Evolutionary conservation across 2,113 vertebrate species (phyloP).

Genomic region (Anser cygnoides): DNA sequence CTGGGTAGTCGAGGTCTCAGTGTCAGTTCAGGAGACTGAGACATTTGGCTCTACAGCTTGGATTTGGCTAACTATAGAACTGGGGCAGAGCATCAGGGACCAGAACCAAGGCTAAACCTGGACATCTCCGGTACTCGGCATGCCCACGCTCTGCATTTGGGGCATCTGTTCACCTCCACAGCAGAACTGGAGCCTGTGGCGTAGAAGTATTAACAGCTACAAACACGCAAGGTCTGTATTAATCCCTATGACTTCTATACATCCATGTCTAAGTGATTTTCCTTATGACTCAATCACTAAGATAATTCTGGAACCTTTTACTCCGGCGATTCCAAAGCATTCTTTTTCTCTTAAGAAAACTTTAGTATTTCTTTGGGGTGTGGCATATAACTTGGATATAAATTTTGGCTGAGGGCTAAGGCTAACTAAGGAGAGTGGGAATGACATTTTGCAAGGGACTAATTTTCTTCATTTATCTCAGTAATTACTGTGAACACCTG

Average conservation of each 20-base stretch:
- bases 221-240: not conserved
- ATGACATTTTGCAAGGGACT: not conserved
- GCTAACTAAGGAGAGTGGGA: not conserved
- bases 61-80: not conserved
- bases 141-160: not conserved
- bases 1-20: not conserved
- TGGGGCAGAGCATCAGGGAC: not conserved
- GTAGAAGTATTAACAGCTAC: not conserved
- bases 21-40: not conserved
- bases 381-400: not conserved
- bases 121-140: not conserved
- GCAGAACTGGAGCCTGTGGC: not conserved
- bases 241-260: not conserved
- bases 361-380: not conserved
- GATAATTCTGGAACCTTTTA: slow-evolving; percentile 33
- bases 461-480: not conserved
- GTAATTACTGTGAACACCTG: not conserved
- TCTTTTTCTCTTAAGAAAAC: not conserved
- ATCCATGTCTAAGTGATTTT: not conserved
- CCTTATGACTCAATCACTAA: not conserved
- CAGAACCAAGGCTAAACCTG: not conserved
- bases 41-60: not conserved
- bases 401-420: not conserved
- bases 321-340: not conserved
- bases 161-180: not conserved